These are phyloP conservation scores for Tragelaphus oryx DNA, from an alignment of 2,797 vertebrate genomes.

Conservation along the genomic window DNA sequence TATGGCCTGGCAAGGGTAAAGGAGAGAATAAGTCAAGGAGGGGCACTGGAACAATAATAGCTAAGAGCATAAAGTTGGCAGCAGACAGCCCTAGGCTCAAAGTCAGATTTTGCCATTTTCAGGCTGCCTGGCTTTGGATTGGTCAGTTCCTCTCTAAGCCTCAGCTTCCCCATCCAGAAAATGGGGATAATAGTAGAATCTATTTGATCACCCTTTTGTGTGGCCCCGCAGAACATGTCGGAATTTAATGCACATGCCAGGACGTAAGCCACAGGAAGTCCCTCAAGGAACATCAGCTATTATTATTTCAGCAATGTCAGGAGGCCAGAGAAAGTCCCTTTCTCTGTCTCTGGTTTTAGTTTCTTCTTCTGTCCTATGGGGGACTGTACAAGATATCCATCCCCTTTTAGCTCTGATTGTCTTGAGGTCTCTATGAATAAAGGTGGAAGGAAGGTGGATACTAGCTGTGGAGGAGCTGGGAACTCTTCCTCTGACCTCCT, in stretches of 20 bases:
- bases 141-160: not conserved
- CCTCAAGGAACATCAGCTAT: not conserved
- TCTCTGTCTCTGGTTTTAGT: not conserved
- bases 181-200: not conserved
- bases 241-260: not conserved
- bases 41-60: not conserved
- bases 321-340: not conserved
- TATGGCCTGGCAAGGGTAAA: not conserved
- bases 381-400: not conserved
- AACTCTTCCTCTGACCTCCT: not conserved
- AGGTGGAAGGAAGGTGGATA: not conserved
- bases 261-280: not conserved
- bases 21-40: not conserved
- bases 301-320: not conserved
- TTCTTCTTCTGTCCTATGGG: not conserved
- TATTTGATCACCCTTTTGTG: not conserved
- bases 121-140: not conserved
- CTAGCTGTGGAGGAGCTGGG: not conserved
- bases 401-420: not conserved
- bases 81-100: not conserved
- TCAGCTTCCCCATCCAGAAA: not conserved
- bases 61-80: not conserved
- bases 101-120: conserved; percentile 23
- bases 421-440: not conserved
- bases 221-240: not conserved